These are phyloP conservation scores for Alviniconcha strummeri DNA, from an alignment of 2,888 invertebrate species.

Conservation along the genomic window DNA sequence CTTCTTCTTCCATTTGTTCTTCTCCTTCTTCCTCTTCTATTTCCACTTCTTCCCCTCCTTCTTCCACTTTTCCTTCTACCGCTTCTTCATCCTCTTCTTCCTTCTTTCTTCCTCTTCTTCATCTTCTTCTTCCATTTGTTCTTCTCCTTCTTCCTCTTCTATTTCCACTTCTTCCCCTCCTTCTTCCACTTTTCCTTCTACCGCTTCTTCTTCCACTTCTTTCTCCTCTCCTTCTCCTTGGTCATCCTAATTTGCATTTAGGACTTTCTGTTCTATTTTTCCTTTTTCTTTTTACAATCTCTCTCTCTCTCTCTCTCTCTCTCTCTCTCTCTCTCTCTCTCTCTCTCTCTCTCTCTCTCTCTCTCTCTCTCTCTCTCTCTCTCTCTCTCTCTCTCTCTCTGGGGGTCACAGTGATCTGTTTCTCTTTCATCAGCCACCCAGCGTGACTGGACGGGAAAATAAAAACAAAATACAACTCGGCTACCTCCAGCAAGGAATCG, in stretches of 20 bases:
- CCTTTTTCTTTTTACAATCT: background rate
- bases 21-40: background rate
- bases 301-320: background rate
- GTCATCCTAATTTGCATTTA: no score
- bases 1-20: background rate
- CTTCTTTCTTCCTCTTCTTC: background rate
- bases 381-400: slow-evolving; percentile 15
- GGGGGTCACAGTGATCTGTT: background rate
- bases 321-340: slow-evolving; percentile 14
- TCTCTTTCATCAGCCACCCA: background rate
- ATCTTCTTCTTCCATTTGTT: background rate
- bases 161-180: background rate
- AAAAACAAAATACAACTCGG: no score
- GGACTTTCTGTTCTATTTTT: no score
- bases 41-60: slow-evolving; percentile 1
- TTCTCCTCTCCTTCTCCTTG: no score
- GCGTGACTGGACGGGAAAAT: no score
- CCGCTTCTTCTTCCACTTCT: no score
- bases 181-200: no score
- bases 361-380: slow-evolving; percentile 19
- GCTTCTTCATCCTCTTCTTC: background rate
- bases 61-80: background rate
- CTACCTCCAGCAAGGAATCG: no score
- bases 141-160: background rate
- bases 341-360: slow-evolving; percentile 10